phyloP scores from a whole-genome alignment of 2,797 vertebrate genomes.

The Myotis planiceps region DNA sequence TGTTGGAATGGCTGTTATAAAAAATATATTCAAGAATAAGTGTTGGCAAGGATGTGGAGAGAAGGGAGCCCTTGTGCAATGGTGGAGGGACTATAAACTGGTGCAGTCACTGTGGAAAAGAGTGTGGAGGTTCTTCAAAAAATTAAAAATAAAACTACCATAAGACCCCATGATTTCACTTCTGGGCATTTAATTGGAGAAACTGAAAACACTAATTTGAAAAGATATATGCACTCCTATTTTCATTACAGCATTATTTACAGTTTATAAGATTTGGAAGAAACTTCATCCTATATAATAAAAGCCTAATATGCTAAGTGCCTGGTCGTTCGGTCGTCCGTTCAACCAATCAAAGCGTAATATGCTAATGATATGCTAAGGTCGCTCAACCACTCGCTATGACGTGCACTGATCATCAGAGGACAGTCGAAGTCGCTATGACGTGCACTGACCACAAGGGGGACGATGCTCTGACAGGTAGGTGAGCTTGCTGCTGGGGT shows the following conservation, averaged over 20 bases:
- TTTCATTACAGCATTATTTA: background rate
- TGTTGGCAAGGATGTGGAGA: background rate
- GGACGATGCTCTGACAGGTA: too few species aligned
- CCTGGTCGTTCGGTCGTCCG: too few species aligned
- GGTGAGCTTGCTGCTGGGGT: too few species aligned
- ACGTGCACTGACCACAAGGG: too few species aligned
- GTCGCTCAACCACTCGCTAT: too few species aligned
- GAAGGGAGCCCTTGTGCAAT: background rate
- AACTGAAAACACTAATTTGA: background rate
- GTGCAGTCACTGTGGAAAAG: background rate
- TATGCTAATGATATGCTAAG: too few species aligned
- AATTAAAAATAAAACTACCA: background rate
- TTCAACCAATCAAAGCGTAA: too few species aligned
- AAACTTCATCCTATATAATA: background rate
- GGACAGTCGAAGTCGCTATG: too few species aligned
- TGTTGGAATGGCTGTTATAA: background rate
- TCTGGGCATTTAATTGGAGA: background rate
- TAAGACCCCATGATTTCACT: background rate
- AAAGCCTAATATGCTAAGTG: too few species aligned
- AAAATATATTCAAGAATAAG: background rate
- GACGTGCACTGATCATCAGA: too few species aligned
- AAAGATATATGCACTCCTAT: background rate
- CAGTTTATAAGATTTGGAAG: background rate
- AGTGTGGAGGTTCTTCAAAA: background rate
- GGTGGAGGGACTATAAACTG: background rate